A percentile compares a stretch with the other conserved stretches of the same genome.
phyloP scores from a whole-genome alignment of 2,888 invertebrate species.

The Ormyrus nitidulus region DNA sequence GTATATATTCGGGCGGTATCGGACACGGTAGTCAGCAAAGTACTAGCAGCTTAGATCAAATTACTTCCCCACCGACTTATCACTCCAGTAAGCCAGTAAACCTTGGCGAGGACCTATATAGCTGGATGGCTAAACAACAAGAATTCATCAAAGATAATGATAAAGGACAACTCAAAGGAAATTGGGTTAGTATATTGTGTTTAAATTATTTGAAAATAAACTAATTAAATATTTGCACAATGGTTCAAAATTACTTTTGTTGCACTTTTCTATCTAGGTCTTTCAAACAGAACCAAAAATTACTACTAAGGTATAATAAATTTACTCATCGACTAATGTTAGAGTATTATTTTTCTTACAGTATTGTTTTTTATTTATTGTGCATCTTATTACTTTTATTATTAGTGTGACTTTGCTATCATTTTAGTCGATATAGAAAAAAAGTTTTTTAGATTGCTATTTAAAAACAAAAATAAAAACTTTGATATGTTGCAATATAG shows the following conservation, averaged over 20 bases:
- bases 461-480: not conserved
- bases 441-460: not conserved
- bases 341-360: not conserved
- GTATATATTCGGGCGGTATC: conserved; percentile 74
- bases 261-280: conserved; percentile 64
- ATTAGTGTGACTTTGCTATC: not conserved
- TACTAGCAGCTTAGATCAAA: conserved; percentile 72
- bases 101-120: conserved; percentile 91
- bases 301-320: conserved; percentile 69
- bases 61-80: conserved; percentile 77
- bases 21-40: conserved; percentile 74
- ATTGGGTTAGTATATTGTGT: conserved; percentile 69
- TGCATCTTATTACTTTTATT: conserved; percentile 3
- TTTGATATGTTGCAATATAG: conserved; percentile 60
- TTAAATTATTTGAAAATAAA: conserved; percentile 1
- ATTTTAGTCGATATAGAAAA: not conserved
- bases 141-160: conserved; percentile 77
- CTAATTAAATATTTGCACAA: conserved; percentile 9
- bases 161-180: conserved; percentile 71
- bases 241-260: conserved; percentile 35
- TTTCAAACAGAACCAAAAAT: conserved; percentile 73
- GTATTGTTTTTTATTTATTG: conserved; percentile 2
- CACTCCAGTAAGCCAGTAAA: conserved; percentile 78
- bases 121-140: conserved; percentile 97
- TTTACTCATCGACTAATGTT: conserved; percentile 21